Evolutionary conservation across 2,113 vertebrate species (phyloP).

Genomic region (Cinclus cinclus): DNA sequence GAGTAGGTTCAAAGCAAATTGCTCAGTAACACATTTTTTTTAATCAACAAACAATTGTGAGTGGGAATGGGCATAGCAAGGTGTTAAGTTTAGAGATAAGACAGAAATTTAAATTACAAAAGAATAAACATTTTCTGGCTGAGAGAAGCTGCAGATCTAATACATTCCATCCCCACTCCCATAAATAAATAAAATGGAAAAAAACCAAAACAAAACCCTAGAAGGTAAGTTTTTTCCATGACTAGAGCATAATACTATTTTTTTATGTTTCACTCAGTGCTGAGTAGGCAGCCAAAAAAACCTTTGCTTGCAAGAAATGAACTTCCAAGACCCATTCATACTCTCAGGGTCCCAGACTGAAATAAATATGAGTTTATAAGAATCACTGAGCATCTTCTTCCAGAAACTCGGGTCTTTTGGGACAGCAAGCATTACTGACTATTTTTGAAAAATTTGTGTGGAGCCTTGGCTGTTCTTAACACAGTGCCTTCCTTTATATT

Average conservation of each 20-base stretch:
- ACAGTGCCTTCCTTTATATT: not conserved
- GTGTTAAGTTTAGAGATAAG: not conserved
- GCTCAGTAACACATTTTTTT: not conserved
- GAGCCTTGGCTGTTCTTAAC: not conserved
- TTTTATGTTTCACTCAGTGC: not conserved
- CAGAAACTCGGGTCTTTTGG: not conserved
- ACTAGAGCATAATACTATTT: not conserved
- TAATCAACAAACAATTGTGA: not conserved
- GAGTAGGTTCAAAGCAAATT: not conserved
- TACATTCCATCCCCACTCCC: not conserved
- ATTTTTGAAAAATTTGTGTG: not conserved
- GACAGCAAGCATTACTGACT: not conserved
- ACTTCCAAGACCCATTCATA: not conserved
- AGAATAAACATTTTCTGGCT: not conserved
- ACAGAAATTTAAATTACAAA: constrained; percentile 5
- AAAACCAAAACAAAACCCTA: not conserved
- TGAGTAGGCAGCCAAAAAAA: not conserved
- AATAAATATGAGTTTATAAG: not conserved
- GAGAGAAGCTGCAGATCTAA: not conserved
- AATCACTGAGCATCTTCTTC: not conserved
- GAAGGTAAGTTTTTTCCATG: not conserved
- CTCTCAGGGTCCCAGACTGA: not conserved
- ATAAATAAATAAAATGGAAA: not conserved
- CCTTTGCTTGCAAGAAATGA: not conserved
- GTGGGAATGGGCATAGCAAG: not conserved